Base-by-base conservation (phyloP, 2,888 invertebrate genomes). In the Cheilosia urbana region DNA sequence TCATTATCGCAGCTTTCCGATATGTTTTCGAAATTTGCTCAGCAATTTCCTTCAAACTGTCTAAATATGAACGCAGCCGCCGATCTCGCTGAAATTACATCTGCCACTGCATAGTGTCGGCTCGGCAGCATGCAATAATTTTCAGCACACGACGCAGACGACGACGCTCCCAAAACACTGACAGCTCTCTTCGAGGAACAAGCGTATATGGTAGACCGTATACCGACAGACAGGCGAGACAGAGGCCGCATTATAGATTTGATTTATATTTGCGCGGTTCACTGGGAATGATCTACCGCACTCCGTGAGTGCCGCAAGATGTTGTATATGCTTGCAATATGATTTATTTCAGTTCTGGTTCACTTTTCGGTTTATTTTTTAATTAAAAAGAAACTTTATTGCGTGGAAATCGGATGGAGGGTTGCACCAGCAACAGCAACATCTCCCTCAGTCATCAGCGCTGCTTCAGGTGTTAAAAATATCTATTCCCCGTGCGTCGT, bases 391-490 rank as follows among this genome's bases (percentile, higher is more conserved):
- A 66, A 40, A 19, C 19, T 53, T 19, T 40, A 60, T 66, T 65
- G 40, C 19, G 4, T 37, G 34, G 24, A 60, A 30, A 24, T 42
- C 15, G 37, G 53, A 45, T 19, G 53, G 53, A 42, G 57, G 21
- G 24, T 34, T 58, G 60, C 53, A 7, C 9, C 57, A 71, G 2
- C 21, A 4, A 11, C 57, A 71, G 2, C 21, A 4, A 11, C n/a
- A 24, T 17, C 30, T 27, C 37, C 27, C 27, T 27, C 27, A 27
- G 24, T 5, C 27, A 51, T 27, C 30, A 40, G n/a, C 30, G 13
- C 53, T 21, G 21, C 30, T 65, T 69, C 81, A 81, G 85, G 85
- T 85, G 85, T 76, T 80, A 85, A 77, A 85, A 76, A 81, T 80
- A 75, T 80, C 65, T 85, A 72, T 77, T 69, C 75, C 63, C 65